Conservation (phyloP, 2,888 invertebrate species). For the Branchipolynoe longqiensis region DNA sequence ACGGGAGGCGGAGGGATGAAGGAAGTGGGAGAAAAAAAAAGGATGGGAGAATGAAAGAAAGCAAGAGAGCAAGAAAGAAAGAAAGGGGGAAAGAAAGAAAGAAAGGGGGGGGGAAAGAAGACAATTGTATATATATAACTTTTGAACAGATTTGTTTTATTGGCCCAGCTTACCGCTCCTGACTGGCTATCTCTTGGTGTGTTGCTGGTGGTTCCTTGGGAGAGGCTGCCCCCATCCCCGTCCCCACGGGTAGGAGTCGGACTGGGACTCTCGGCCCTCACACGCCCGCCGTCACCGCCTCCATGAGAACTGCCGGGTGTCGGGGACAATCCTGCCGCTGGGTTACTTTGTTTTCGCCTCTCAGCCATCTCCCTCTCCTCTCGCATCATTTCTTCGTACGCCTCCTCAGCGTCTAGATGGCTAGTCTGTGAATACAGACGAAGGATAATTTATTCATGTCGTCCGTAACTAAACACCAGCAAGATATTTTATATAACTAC, state of each 20-base stretch:
- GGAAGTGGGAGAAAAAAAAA: neutral
- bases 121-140: neutral
- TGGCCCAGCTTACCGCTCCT: neutral
- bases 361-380: slow-evolving; percentile 64
- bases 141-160: neutral
- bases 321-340: neutral
- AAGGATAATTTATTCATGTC: neutral
- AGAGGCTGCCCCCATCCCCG: neutral
- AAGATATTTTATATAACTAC: too few relatives aligned
- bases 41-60: too few relatives aligned
- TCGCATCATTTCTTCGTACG: slow-evolving; percentile 73
- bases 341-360: neutral
- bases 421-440: slow-evolving; percentile 12
- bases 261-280: too few relatives aligned
- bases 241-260: neutral
- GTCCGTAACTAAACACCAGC: neutral
- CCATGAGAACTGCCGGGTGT: neutral
- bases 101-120: neutral
- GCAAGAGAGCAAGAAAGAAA: too few relatives aligned
- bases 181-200: neutral
- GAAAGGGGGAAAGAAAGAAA: too few relatives aligned
- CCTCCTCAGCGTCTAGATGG: slow-evolving; percentile 70
- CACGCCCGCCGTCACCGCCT: too few relatives aligned
- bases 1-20: neutral
- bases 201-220: slow-evolving; percentile 1